phyloP scores from a whole-genome alignment of 2,113 vertebrate species.

The Numenius arquata region DNA sequence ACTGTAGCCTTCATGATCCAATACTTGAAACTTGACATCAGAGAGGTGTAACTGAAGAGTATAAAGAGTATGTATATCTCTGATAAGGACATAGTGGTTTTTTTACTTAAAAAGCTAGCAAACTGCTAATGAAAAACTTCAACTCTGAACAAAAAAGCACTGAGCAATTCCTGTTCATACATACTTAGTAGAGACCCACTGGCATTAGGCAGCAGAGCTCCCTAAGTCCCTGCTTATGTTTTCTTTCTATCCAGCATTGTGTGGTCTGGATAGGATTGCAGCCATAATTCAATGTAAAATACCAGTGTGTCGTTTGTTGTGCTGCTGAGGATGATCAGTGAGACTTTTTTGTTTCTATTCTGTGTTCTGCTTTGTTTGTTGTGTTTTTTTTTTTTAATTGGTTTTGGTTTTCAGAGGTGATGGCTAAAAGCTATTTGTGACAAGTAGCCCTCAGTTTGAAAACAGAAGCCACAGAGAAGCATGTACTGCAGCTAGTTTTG shows the following conservation, averaged over 20 bases:
- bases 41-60: background rate
- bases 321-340: background rate
- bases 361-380: background rate
- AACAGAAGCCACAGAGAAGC: background rate
- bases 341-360: background rate
- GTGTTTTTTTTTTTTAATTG: background rate
- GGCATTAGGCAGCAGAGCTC: background rate
- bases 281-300: background rate
- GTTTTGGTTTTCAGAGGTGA: background rate
- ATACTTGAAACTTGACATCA: background rate
- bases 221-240: fast-evolving
- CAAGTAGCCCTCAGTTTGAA: background rate
- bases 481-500: background rate
- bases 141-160: background rate
- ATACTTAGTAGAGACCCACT: background rate
- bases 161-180: background rate
- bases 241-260: background rate
- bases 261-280: background rate
- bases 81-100: background rate
- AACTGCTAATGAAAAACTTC: background rate
- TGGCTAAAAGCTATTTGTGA: background rate
- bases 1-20: background rate
- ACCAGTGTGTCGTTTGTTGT: background rate
- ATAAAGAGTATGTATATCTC: background rate
- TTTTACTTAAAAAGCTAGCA: background rate